Evolutionary conservation across 2,113 vertebrate species (phyloP), one percentile per base, ranked within the genome.

Genomic region (Morphnarchus princeps): DNA sequence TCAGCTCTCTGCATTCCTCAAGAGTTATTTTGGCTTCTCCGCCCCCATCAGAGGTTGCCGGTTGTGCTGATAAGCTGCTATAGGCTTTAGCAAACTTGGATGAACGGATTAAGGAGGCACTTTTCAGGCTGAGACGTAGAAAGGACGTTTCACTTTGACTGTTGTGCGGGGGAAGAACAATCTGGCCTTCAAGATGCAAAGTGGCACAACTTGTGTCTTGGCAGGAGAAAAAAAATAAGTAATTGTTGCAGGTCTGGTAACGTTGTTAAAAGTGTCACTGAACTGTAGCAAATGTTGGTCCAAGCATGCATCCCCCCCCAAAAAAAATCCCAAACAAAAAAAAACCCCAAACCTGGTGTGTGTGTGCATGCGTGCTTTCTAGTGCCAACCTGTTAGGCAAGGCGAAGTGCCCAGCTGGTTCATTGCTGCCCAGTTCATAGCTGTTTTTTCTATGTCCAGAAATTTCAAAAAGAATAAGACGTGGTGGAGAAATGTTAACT

Each of bases 361-460:
- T 0, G 13, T 16, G 71, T 11, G 24, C 9, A 0, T 6, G 9
- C 9, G 10, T 20, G 6, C 62, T 19, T 34, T 20, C 45, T 20
- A 3, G 24, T 58, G 4, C 42, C 26, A 25, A 5, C 15, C 22
- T 20, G 34, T 6, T 16, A 11, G n/a, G n/a, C 20, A 22, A 8
- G 16, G 49, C 38, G 6, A 21, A 47, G 47, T 47, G 47, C 47
- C 11, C 47, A 7, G 2, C 42, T 34, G 29, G 19, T 8, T 20
- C n/a, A 4, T 32, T 6, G 1, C 7, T 45, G 28, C 28, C 4
- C 4, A 3, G 28, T 9, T 55, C 10, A 3, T 4, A 34, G 40
- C 40, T 55, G n/a, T 28, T 8, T 49, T 32, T 47, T 16, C 18
- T 14, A 16, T 2, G 12, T 22, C 36, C 26, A 16, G 45, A 5